Percentiles rank a stretch among this genome's conserved stretches.
phyloP scores from a whole-genome alignment of 2,888 invertebrate species.

The Drosophila leonis region DNA sequence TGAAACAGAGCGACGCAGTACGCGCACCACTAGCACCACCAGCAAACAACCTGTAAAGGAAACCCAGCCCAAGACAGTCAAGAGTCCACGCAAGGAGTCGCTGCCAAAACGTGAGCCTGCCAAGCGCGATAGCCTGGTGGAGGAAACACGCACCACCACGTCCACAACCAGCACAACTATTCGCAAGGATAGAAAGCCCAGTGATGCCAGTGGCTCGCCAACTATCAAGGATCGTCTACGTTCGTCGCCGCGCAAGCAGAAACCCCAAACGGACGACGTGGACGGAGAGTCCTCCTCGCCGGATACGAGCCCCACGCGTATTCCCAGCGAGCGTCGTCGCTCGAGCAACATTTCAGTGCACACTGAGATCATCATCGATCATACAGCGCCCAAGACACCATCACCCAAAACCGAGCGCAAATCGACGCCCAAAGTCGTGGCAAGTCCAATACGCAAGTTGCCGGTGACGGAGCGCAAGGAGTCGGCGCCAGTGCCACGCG shows the following conservation, averaged over 20 bases:
- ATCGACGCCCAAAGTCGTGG: conserved; percentile 10
- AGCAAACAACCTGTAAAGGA: conserved; percentile 38
- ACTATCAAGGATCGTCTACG: conserved; percentile 79
- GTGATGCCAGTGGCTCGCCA: conserved; percentile 33
- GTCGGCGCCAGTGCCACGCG: conserved; percentile 85
- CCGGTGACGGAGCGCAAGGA: conserved; percentile 85
- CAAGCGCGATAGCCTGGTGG: conserved; percentile 59
- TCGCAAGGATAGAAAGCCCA: conserved; percentile 48
- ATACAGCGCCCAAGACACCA: conserved; percentile 73
- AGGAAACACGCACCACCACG: conserved; percentile 51
- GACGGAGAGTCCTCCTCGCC: conserved; percentile 77
- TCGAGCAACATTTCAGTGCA: conserved; percentile 83
- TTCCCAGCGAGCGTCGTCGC: conserved; percentile 76
- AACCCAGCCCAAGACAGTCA: conserved; percentile 34
- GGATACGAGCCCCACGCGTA: conserved; percentile 74
- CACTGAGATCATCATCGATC: conserved; percentile 83
- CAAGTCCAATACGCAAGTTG: conserved; percentile 71
- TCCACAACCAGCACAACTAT: conserved; percentile 39
- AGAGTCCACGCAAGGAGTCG: conserved; percentile 67
- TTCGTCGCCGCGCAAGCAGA: conserved; percentile 75
- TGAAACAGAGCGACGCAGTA: conserved; percentile 51
- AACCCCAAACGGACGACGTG: conserved; percentile 62
- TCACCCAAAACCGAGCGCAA: conserved; percentile 54
- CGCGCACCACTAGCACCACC: conserved; percentile 42
- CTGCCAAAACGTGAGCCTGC: conserved; percentile 46